A percentile compares a stretch with the other conserved stretches of the same genome.
phyloP scores from a whole-genome alignment of 2,113 vertebrate genomes.

The Merops nubicus region DNA sequence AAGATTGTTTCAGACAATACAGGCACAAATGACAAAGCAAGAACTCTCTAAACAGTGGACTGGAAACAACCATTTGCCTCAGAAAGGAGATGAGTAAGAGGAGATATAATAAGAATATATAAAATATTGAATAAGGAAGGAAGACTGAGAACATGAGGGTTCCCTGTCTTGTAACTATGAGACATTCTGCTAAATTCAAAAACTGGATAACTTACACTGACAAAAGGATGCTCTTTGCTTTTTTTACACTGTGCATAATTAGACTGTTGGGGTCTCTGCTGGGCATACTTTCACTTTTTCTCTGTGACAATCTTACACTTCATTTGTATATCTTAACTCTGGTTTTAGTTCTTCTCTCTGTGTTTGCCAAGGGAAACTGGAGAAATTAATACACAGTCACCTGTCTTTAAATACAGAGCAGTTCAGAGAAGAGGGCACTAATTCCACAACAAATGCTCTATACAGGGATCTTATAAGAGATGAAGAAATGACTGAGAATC shows the following conservation, averaged over 20 bases:
- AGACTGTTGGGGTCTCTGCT: background rate
- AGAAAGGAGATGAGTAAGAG: background rate
- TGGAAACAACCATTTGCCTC: conserved; percentile 12
- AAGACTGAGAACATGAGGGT: background rate
- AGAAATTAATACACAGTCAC: background rate
- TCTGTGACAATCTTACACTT: background rate
- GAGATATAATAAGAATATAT: background rate
- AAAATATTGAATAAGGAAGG: conserved; percentile 52
- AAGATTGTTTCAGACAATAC: background rate
- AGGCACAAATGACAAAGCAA: background rate
- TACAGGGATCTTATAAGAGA: background rate
- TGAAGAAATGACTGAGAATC: background rate
- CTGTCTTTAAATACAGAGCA: background rate
- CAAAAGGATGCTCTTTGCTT: background rate
- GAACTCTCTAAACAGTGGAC: background rate
- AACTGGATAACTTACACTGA: conserved; percentile 17
- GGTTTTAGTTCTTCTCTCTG: background rate
- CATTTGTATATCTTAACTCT: background rate
- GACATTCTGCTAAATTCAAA: conserved; percentile 20
- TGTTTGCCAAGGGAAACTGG: background rate
- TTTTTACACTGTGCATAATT: background rate
- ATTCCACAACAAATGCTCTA: background rate
- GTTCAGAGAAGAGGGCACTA: background rate
- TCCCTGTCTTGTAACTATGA: background rate
- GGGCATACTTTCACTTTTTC: background rate